Evolutionary conservation across 2,113 vertebrate genomes (phyloP).

Genomic region (Alethe diademata): DNA sequence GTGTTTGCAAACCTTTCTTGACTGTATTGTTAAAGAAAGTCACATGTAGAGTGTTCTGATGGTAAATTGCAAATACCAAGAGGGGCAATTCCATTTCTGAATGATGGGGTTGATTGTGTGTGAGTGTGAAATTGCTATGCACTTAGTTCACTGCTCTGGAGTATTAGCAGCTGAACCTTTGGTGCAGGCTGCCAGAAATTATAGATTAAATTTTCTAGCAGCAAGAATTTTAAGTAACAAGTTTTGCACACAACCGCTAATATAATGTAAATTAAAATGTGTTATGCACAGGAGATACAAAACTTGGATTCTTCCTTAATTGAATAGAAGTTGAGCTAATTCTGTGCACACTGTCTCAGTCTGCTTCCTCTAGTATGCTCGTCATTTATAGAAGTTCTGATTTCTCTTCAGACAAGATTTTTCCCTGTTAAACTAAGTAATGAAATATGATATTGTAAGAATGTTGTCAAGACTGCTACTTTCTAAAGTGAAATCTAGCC

Average conservation of each 20-base stretch:
- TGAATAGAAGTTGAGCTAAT: conserved; percentile 6
- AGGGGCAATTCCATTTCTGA: neutral
- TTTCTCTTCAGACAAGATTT: conserved; percentile 38
- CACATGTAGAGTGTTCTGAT: neutral
- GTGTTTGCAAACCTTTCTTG: neutral
- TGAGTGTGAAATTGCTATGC: conserved; percentile 27
- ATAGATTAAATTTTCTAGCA: neutral
- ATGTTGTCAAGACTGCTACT: neutral
- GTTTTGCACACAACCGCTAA: neutral
- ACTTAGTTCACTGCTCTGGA: conserved; percentile 10
- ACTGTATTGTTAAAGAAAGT: neutral
- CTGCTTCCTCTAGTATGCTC: neutral
- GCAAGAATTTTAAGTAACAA: neutral
- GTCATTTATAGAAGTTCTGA: conserved; percentile 11
- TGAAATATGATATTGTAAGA: conserved; percentile 20
- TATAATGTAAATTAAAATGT: conserved; percentile 5
- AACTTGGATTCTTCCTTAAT: neutral
- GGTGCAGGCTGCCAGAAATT: neutral
- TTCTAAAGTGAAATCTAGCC: neutral
- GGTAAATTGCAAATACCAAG: neutral
- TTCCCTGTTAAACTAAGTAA: conserved; percentile 19
- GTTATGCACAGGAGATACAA: neutral
- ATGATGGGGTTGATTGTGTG: neutral
- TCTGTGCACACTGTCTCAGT: neutral
- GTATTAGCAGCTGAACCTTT: neutral